Percentiles rank a stretch among this genome's conserved stretches.
Conservation (phyloP, 2,113 vertebrate genomes). For the Lepisosteus oculatus region DNA sequence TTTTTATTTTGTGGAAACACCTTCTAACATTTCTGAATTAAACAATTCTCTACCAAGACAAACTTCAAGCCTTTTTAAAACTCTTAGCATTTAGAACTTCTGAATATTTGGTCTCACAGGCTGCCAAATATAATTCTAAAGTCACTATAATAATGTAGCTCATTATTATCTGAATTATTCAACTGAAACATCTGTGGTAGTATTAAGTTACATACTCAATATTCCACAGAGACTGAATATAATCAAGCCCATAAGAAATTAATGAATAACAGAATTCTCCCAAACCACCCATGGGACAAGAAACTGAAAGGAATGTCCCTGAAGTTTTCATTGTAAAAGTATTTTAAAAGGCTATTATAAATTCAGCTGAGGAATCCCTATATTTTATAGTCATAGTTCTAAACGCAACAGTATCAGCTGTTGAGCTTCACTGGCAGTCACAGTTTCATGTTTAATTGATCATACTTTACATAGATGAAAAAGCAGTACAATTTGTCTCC, state of each 20-base stretch:
- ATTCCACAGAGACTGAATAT: slow-evolving; percentile 40
- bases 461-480: slow-evolving; percentile 15
- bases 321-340: slow-evolving; percentile 38
- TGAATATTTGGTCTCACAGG: neutral
- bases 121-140: slow-evolving; percentile 26
- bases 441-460: slow-evolving; percentile 57
- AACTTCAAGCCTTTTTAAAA: too few relatives aligned
- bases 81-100: too few relatives aligned
- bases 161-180: slow-evolving; percentile 60
- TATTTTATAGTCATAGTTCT: slow-evolving; percentile 23
- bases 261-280: slow-evolving; percentile 55
- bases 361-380: slow-evolving; percentile 31
- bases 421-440: slow-evolving; percentile 35
- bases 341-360: slow-evolving; percentile 39
- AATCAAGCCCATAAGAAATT: slow-evolving; percentile 54
- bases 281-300: slow-evolving; percentile 15
- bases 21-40: too few relatives aligned
- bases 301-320: slow-evolving; percentile 40
- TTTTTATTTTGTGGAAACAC: too few relatives aligned
- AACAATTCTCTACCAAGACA: too few relatives aligned
- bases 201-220: slow-evolving; percentile 57
- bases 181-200: slow-evolving; percentile 69
- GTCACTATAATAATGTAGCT: slow-evolving; percentile 43
- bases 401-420: slow-evolving; percentile 18
- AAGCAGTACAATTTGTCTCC: too few relatives aligned